Evolutionary conservation across 2,797 vertebrate species (phyloP).

Genomic region (Vireo griseus): DNA sequence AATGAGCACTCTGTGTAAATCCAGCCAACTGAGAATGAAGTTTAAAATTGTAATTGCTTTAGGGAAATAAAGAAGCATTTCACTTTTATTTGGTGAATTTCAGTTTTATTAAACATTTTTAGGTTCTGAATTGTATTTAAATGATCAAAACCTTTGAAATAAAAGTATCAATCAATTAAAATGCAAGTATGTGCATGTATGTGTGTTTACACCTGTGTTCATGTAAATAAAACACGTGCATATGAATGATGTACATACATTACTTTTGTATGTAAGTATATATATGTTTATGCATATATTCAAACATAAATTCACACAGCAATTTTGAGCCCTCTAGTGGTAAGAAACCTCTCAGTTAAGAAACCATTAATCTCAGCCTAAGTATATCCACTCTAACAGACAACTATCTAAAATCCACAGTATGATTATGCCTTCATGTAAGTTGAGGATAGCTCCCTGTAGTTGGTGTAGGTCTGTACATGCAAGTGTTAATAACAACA

Average conservation of each 20-base stretch:
- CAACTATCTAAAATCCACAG: neutral
- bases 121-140: neutral
- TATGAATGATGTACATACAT: neutral
- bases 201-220: neutral
- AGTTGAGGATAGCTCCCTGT: neutral
- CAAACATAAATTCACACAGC: neutral
- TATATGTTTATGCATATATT: neutral
- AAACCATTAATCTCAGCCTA: neutral
- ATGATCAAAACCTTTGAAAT: neutral
- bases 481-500: neutral
- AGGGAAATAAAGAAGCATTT: neutral
- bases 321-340: conserved; percentile 64
- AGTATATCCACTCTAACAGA: neutral
- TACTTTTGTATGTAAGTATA: neutral
- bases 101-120: neutral
- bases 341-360: neutral
- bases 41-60: neutral
- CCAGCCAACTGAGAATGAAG: neutral
- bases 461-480: neutral
- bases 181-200: neutral
- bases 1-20: neutral
- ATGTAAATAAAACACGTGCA: neutral
- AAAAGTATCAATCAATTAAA: neutral
- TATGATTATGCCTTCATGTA: neutral
- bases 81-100: neutral